Conservation (phyloP, 2,113 vertebrate genomes). For the Tautogolabrus adspersus region DNA sequence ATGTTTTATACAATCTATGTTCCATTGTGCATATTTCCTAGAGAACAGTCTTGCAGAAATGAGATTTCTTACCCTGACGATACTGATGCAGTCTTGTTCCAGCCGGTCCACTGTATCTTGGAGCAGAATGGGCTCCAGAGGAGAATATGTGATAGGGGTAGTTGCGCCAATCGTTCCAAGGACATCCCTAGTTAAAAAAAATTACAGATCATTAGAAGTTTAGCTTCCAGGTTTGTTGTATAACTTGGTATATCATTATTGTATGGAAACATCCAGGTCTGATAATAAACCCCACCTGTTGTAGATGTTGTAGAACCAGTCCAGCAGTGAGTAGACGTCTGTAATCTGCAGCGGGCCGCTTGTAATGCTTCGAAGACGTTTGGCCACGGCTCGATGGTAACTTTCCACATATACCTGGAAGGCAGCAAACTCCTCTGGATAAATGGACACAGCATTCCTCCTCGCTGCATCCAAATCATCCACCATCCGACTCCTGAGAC, state of each 20-base stretch:
- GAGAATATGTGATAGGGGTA: slow-evolving; percentile 71
- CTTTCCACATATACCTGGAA: slow-evolving; percentile 89
- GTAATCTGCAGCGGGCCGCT: slow-evolving; percentile 83
- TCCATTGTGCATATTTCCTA: too few species aligned
- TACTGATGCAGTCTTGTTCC: slow-evolving; percentile 82
- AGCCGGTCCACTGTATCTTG: slow-evolving; percentile 80
- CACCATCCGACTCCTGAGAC: slow-evolving; percentile 82
- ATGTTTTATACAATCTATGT: not conserved
- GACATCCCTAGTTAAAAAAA: slow-evolving; percentile 74
- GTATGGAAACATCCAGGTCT: not conserved
- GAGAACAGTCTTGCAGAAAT: not conserved
- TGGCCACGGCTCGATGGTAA: slow-evolving; percentile 88
- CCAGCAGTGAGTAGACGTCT: slow-evolving; percentile 90
- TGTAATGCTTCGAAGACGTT: slow-evolving; percentile 82
- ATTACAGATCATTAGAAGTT: not conserved
- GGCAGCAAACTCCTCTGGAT: slow-evolving; percentile 87
- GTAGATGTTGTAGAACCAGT: slow-evolving; percentile 93
- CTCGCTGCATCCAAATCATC: slow-evolving; percentile 87
- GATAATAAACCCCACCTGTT: slow-evolving; percentile 81
- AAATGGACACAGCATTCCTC: slow-evolving; percentile 87
- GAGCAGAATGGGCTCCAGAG: slow-evolving; percentile 78
- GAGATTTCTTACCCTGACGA: slow-evolving; percentile 73
- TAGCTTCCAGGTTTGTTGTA: not conserved
- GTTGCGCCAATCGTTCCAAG: slow-evolving; percentile 75
- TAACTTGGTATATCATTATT: not conserved